Evolutionary conservation across 2,113 vertebrate species (phyloP).

Genomic region (Dromaius novaehollandiae): DNA sequence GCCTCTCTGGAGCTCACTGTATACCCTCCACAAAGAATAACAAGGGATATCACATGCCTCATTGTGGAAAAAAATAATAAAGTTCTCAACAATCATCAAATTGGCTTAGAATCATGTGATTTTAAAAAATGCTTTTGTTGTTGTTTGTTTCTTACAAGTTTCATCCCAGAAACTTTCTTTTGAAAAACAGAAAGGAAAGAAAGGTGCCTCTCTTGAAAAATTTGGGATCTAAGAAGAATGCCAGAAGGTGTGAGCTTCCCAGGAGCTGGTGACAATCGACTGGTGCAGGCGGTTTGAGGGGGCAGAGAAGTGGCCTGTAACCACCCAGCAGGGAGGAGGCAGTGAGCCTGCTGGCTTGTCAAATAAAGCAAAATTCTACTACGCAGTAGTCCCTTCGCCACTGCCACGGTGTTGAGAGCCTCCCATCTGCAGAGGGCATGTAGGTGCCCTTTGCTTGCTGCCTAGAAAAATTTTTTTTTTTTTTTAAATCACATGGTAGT

Average conservation of each 20-base stretch:
- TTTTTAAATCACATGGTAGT: neutral
- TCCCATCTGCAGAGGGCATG: neutral
- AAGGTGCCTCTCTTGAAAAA: neutral
- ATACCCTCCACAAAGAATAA: neutral
- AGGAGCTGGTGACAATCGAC: neutral
- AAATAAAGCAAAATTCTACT: neutral
- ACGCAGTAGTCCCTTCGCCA: neutral
- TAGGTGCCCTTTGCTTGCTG: neutral
- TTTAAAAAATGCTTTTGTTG: neutral
- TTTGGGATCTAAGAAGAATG: neutral
- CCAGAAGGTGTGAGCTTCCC: conserved; percentile 4
- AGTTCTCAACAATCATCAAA: neutral
- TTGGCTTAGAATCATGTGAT: neutral
- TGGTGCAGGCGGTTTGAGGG: neutral
- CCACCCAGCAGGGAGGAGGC: neutral
- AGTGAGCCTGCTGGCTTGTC: neutral
- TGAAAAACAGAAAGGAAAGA: neutral
- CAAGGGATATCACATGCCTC: neutral
- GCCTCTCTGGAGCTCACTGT: neutral
- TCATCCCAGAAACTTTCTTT: neutral
- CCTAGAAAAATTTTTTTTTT: neutral
- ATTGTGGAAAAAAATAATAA: neutral
- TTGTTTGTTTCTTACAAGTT: neutral
- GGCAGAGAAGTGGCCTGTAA: neutral
- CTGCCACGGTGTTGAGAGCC: neutral